phyloP scores from a whole-genome alignment of 2,797 vertebrate genomes.

The Merluccius polli region DNA sequence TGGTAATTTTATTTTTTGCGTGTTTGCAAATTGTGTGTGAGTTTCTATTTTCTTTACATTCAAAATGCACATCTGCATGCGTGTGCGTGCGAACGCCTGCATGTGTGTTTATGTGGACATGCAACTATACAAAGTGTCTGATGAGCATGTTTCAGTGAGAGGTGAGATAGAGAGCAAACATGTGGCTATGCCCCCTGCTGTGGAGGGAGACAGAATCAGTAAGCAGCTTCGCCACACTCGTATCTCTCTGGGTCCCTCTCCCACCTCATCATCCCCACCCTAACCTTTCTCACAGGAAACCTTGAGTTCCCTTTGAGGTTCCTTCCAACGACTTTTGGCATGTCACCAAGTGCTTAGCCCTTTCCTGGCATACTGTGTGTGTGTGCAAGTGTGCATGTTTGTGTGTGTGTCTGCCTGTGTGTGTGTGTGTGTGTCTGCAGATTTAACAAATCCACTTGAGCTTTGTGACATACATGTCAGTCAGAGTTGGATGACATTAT shows the following conservation, averaged over 20 bases:
- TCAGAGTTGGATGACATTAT: background rate
- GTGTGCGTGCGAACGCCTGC: background rate
- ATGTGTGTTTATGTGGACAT: background rate
- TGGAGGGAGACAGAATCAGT: background rate
- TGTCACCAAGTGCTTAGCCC: slow-evolving; percentile 3
- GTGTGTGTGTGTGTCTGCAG: background rate
- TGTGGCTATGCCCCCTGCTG: background rate
- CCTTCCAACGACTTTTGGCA: background rate
- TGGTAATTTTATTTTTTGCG: too few species aligned
- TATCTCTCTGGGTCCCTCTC: background rate
- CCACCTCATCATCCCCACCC: background rate
- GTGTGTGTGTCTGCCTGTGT: background rate
- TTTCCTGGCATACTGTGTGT: background rate
- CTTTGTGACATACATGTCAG: background rate
- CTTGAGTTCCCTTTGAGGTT: background rate
- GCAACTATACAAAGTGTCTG: background rate
- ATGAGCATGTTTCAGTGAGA: background rate
- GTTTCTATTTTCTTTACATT: background rate
- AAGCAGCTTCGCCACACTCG: background rate
- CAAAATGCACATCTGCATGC: background rate
- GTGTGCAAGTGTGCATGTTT: background rate
- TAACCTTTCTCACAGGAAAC: background rate
- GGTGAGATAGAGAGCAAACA: background rate
- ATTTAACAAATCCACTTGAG: background rate
- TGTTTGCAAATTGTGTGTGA: background rate